Conservation (phyloP, 2,888 invertebrate genomes). For the Sarcophaga rosellei region DNA sequence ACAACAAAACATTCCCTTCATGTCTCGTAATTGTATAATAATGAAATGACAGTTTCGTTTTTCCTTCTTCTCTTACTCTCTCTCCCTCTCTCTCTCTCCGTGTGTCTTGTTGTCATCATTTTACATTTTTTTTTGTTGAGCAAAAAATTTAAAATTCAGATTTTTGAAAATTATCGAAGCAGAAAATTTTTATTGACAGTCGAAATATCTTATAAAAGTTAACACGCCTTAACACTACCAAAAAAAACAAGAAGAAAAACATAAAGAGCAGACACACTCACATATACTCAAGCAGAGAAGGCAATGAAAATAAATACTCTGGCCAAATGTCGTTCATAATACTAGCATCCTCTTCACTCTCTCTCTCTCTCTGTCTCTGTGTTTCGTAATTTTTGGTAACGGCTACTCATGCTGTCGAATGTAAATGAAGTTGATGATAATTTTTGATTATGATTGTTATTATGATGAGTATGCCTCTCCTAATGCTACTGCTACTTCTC, state of each 20-base stretch:
- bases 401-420: background rate
- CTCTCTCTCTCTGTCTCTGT: too few species aligned
- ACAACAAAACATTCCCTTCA: background rate
- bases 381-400: too few species aligned
- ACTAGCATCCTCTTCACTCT: background rate
- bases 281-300: too few species aligned
- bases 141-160: constrained; percentile 65
- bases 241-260: background rate
- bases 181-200: constrained; percentile 69
- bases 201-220: constrained; percentile 63
- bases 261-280: background rate
- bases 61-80: background rate
- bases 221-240: constrained; percentile 67
- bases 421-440: constrained; percentile 51
- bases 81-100: background rate
- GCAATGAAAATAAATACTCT: constrained; percentile 32
- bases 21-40: constrained; percentile 29
- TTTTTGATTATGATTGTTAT: constrained; percentile 53
- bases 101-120: background rate
- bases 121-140: background rate
- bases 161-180: constrained; percentile 67
- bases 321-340: constrained; percentile 48
- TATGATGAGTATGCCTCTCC: constrained; percentile 11
- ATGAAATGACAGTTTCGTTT: constrained; percentile 29
- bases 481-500: too few species aligned